Base-by-base conservation (phyloP, 2,113 vertebrate species). In the Spilogale gracilis region DNA sequence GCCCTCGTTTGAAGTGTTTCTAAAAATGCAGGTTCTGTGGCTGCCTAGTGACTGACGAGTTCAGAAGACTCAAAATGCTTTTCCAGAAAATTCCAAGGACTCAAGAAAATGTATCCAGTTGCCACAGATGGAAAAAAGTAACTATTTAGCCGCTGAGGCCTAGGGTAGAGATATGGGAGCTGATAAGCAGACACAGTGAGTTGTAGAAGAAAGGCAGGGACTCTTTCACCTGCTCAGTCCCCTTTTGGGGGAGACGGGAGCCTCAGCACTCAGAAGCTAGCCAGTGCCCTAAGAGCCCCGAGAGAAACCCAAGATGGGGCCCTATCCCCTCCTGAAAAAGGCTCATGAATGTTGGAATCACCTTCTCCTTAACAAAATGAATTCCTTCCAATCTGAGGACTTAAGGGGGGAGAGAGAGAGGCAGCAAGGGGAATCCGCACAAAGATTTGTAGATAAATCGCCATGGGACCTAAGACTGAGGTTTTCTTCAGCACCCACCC, bases 341-440 rank as follows among this genome's bases (percentile, higher is more conserved):
- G 7, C 7, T 1, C 16, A 32, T 18, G 32, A 63, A 67, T 1
- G 10, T 54, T 76, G 48, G 56, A 48, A 27, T 69, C 3, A 30
- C 11, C 52, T 71, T 25, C 63, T 43, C 3, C 74, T 52, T 45
- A 52, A 69, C 6, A 10, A 63, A 60, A 1, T 9, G 52, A 88
- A 48, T 67, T 69, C 69, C 91, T 27, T 30, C 20, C 65, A 54
- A 54, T 20, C 9, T 7, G 69, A n/a, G 12, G 65, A 54, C 25
- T n/a, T 45, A 54, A 52, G 52, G 27, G 89, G 30, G n/a, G 9
- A 83, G 12, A 76, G 13, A n/a, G 9, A 45, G 32, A 48, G 23
- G 18, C 4, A 6, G 23, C 23, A 17, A 32, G 5, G 54, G 38
- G n/a, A 52, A 5, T 16, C 18, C 0, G 0, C 25, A 67, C 13